Conservation (phyloP, 2,113 vertebrate genomes). For the Aix galericulata region DNA sequence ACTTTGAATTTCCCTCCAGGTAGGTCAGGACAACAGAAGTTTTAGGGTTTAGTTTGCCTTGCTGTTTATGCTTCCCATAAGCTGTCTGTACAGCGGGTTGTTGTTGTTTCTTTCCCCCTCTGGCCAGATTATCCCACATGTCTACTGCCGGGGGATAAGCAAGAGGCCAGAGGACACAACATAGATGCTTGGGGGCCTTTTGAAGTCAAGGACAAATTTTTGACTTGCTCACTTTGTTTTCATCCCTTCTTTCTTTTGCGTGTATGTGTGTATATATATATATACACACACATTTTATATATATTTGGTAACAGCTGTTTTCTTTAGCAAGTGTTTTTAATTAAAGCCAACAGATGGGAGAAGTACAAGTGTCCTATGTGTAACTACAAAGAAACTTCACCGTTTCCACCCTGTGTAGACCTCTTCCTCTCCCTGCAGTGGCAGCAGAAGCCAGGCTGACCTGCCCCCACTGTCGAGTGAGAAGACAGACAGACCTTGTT, state of each 20-base stretch:
- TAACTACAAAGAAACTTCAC: neutral
- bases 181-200: neutral
- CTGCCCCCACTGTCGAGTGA: neutral
- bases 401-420: neutral
- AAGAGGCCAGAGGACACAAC: neutral
- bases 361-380: neutral
- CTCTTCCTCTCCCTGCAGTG: neutral
- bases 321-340: conserved; percentile 21
- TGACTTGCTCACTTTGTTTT: neutral
- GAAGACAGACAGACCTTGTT: neutral
- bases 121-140: neutral
- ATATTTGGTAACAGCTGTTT: conserved; percentile 51
- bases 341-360: neutral
- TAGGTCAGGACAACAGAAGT: neutral
- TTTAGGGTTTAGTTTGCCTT: neutral
- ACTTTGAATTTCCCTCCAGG: neutral
- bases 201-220: neutral
- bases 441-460: neutral
- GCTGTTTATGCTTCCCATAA: neutral
- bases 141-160: neutral
- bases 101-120: neutral
- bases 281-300: neutral
- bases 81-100: neutral
- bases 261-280: too few species aligned
- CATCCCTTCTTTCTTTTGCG: neutral